Conservation (phyloP, 2,888 invertebrate species). For the Penaeus monodon region DNA sequence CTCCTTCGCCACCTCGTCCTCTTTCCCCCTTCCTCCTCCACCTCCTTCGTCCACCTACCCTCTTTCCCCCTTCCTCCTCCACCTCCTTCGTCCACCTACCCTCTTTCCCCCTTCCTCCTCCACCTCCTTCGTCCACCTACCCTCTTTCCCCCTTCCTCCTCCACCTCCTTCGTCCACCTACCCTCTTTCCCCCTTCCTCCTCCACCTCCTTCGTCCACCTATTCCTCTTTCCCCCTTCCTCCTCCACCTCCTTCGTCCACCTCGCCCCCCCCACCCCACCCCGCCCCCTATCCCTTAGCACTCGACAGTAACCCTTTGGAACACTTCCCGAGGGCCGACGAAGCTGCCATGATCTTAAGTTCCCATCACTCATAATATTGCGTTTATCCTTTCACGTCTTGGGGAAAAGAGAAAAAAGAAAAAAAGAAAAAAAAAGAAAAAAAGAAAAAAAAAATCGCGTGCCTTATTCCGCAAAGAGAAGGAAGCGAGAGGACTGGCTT, state of each 20-base stretch:
- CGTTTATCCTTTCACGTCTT: slow-evolving; percentile 13
- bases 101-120: not conserved
- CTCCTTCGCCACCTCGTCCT: no score
- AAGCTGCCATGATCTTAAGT: slow-evolving; percentile 9
- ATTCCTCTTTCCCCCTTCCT: not conserved
- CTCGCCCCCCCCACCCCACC: not conserved
- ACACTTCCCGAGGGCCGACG: not conserved
- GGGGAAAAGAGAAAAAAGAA: no score
- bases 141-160: not conserved
- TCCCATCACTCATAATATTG: slow-evolving; percentile 28
- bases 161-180: not conserved
- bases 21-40: not conserved
- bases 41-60: no score
- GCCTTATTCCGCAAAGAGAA: no score
- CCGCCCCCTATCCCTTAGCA: not conserved
- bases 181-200: not conserved
- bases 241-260: not conserved
- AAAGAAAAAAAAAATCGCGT: not conserved
- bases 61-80: not conserved
- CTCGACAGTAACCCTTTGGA: no score
- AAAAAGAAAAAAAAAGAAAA: not conserved
- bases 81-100: not conserved
- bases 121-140: not conserved
- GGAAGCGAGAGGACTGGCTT: no score
- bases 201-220: not conserved